Percentiles rank a stretch among this genome's conserved stretches.
Evolutionary conservation across 1,140 invertebrate species (phyloP).

Genomic region (Drosophila pruinosa): DNA sequence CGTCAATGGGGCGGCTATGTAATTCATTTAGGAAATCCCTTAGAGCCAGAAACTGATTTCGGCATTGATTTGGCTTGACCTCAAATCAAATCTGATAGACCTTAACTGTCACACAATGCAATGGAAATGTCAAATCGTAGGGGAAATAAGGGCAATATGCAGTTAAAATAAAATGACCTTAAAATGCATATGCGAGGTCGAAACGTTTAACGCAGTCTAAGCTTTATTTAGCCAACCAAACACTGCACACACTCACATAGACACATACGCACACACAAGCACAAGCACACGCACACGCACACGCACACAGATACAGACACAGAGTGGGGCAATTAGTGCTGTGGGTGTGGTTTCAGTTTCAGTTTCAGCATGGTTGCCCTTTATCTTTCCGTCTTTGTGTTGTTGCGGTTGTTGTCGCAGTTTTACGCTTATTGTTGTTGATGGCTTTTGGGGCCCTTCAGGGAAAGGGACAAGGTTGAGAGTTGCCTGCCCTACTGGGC

Average conservation of each 20-base stretch:
- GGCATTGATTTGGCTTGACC: slow-evolving; percentile 26
- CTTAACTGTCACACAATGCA: neutral
- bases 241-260: neutral
- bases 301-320: slow-evolving; percentile 4
- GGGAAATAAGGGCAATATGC: slow-evolving; percentile 36
- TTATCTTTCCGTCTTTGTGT: slow-evolving; percentile 54
- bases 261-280: slow-evolving; percentile 1
- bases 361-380: slow-evolving; percentile 21
- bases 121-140: slow-evolving; percentile 6
- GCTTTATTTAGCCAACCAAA: slow-evolving; percentile 40
- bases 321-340: slow-evolving; percentile 68
- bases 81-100: neutral
- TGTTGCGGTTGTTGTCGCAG: slow-evolving; percentile 24
- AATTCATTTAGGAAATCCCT: slow-evolving; percentile 2
- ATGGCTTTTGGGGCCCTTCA: slow-evolving; percentile 24
- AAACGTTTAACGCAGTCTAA: slow-evolving; percentile 59
- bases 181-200: slow-evolving; percentile 37
- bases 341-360: slow-evolving; percentile 49
- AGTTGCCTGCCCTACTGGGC: neutral
- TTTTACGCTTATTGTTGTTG: slow-evolving; percentile 42
- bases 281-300: neutral
- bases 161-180: slow-evolving; percentile 29
- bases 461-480: neutral
- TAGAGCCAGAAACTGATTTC: neutral
- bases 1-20: neutral